These are phyloP conservation scores for Tiliqua scincoides DNA, from an alignment of 2,113 vertebrate genomes.

Conservation along the genomic window DNA sequence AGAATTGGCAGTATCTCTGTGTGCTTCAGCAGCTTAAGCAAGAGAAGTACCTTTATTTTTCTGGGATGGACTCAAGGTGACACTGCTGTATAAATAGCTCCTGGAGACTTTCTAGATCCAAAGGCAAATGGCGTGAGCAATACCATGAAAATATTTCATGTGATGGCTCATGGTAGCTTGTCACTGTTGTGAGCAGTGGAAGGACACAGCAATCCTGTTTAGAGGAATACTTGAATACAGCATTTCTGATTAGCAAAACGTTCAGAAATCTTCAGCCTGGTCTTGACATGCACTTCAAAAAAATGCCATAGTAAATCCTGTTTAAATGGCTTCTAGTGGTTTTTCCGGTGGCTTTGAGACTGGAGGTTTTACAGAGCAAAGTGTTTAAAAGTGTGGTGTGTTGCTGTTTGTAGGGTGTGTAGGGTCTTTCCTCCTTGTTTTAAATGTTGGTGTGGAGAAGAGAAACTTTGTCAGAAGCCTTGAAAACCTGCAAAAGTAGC, in stretches of 20 bases:
- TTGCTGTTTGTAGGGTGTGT: neutral
- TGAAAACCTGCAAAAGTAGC: neutral
- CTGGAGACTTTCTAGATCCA: constrained; percentile 22
- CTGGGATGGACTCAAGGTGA: constrained; percentile 15
- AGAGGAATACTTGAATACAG: neutral
- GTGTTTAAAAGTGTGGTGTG: fast-evolving
- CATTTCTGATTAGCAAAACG: neutral
- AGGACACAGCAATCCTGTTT: neutral
- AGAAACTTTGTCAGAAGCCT: neutral
- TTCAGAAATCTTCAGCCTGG: neutral
- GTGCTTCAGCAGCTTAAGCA: constrained; percentile 5
- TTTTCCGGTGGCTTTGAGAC: neutral
- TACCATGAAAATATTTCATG: constrained; percentile 7
- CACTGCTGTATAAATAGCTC: constrained; percentile 24
- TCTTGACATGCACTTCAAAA: neutral
- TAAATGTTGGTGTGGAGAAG: neutral
- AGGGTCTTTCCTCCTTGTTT: neutral
- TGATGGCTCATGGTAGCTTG: neutral
- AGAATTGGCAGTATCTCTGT: constrained; percentile 10
- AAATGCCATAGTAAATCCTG: neutral
- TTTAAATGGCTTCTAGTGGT: constrained; percentile 3
- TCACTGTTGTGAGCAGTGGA: neutral
- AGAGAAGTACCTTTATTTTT: constrained; percentile 36
- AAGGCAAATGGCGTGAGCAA: neutral
- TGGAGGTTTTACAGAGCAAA: neutral